Percentiles rank a stretch among this genome's conserved stretches.
Evolutionary conservation across 1,140 invertebrate species (phyloP).

Genomic region (Plodia interpunctella): DNA sequence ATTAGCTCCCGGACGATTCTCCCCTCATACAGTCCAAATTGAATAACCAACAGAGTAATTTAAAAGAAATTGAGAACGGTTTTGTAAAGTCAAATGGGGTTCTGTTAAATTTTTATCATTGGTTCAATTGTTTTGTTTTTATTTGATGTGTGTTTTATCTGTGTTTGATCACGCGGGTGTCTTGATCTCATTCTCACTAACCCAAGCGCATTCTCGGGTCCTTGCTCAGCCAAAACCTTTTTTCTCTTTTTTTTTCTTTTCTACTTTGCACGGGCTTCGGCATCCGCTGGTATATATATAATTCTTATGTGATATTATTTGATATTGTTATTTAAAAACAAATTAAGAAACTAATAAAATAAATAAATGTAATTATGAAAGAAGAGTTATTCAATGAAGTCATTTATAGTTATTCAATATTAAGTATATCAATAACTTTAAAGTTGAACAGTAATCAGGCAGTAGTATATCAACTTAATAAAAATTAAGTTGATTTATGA

Average conservation of each 20-base stretch:
- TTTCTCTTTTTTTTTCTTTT: too few species aligned
- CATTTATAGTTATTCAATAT: not conserved
- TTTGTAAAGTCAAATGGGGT: not conserved
- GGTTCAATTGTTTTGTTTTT: not conserved
- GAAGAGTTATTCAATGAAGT: not conserved
- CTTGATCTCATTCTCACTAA: too few species aligned
- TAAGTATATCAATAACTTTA: too few species aligned
- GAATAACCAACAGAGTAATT: not conserved
- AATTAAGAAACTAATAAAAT: not conserved
- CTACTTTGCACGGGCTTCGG: too few species aligned
- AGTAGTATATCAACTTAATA: not conserved
- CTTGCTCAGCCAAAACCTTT: too few species aligned
- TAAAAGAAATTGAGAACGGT: constrained; percentile 5
- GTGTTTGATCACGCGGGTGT: too few species aligned
- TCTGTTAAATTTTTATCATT: constrained; percentile 1
- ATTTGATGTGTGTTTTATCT: too few species aligned
- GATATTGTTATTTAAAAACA: not conserved
- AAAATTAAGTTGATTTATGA: not conserved
- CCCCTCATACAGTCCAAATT: constrained; percentile 1
- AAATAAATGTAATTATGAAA: too few species aligned
- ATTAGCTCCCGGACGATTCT: not conserved
- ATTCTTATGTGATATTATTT: too few species aligned
- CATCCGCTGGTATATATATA: too few species aligned
- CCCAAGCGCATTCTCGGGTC: too few species aligned
- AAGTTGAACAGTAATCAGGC: not conserved